A percentile compares a stretch with the other conserved stretches of the same genome.
Conservation (phyloP, 2,888 invertebrate genomes). For the Lasius platythorax region DNA sequence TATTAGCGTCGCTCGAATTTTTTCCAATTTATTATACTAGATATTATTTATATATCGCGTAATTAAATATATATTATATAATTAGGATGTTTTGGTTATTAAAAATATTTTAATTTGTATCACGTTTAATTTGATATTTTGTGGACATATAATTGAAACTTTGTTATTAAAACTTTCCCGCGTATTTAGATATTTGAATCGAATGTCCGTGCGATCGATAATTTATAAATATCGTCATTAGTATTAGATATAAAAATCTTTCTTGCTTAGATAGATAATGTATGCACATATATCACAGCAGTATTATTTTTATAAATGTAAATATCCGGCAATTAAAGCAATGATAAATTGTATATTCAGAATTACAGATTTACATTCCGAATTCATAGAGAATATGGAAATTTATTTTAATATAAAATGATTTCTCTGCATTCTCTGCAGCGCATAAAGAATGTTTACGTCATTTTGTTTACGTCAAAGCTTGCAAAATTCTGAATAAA, state of each 20-base stretch:
- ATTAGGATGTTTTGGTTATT: not conserved
- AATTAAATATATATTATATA: not conserved
- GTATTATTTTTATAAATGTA: not conserved
- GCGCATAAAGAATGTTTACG: not conserved
- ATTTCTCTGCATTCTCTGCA: not conserved
- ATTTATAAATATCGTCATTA: not conserved
- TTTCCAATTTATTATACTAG: not conserved
- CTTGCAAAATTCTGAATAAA: not conserved
- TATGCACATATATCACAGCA: not conserved
- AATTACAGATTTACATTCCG: not conserved
- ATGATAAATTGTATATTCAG: not conserved
- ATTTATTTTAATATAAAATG: not conserved
- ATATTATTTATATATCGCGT: not conserved
- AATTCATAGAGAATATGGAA: not conserved
- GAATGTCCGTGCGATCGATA: not conserved
- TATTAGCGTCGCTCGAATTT: not conserved
- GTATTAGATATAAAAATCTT: not conserved
- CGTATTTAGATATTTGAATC: not conserved
- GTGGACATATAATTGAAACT: not conserved
- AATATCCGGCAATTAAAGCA: not conserved
- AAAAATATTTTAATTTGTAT: slow-evolving; percentile 5
- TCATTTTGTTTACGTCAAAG: not conserved
- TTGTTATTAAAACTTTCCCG: not conserved
- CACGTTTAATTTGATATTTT: not conserved
- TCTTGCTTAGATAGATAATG: not conserved